Evolutionary conservation across 2,888 invertebrate species (phyloP).

Genomic region (Macrophya annulata): DNA sequence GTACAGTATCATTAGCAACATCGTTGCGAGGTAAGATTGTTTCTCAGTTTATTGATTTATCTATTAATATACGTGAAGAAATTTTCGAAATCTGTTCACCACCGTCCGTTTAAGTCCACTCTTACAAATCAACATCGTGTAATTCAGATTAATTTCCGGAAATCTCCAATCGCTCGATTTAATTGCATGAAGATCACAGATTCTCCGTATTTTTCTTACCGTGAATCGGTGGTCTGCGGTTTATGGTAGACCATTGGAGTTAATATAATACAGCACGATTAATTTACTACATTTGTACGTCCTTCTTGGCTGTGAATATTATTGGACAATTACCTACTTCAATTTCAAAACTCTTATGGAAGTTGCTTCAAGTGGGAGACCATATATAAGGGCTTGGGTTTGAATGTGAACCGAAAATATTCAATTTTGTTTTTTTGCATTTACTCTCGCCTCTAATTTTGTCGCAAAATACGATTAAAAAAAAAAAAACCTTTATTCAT

Average conservation of each 20-base stretch:
- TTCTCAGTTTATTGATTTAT: neutral
- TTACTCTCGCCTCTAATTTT: neutral
- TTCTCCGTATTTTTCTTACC: neutral
- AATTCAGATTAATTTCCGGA: neutral
- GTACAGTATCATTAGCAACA: slow-evolving; percentile 82
- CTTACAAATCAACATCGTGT: neutral
- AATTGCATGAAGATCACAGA: neutral
- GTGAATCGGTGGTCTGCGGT: slow-evolving; percentile 11
- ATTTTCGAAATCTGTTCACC: neutral
- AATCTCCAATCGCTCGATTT: neutral
- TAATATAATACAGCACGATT: slow-evolving; percentile 9
- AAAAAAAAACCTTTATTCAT: neutral
- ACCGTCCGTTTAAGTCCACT: neutral
- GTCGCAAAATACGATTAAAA: neutral
- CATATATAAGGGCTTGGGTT: neutral
- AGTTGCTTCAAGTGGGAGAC: neutral
- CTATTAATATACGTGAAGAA: neutral
- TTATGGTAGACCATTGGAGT: neutral
- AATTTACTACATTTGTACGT: slow-evolving; percentile 2
- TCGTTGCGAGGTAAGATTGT: slow-evolving; percentile 75
- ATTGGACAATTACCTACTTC: slow-evolving; percentile 1
- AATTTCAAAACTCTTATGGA: slow-evolving; percentile 9
- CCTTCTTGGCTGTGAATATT: neutral
- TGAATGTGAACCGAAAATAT: neutral
- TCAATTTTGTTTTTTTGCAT: neutral